phyloP scores from a whole-genome alignment of 2,797 vertebrate genomes.

The Lycodopsis pacificus region DNA sequence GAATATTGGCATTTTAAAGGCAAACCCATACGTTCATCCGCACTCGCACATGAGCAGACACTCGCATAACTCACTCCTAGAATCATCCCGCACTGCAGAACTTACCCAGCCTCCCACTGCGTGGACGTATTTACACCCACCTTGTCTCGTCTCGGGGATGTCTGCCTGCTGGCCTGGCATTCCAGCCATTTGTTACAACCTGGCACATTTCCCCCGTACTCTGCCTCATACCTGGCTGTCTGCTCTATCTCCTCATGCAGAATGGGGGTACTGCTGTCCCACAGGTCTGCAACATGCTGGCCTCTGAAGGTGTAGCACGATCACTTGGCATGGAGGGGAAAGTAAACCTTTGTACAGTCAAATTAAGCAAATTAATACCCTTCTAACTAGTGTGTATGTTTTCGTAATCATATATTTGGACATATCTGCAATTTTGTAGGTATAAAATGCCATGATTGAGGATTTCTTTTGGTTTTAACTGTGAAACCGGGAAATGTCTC shows the following conservation, averaged over 20 bases:
- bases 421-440: not conserved
- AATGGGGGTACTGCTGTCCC: slow-evolving; percentile 38
- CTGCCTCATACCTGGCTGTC: slow-evolving; percentile 57
- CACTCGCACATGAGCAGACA: not conserved
- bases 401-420: not conserved
- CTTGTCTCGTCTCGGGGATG: slow-evolving; percentile 57
- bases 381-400: not conserved
- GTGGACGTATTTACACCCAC: slow-evolving; percentile 61
- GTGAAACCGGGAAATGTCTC: not conserved
- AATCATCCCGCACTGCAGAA: slow-evolving; percentile 33
- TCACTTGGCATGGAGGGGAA: slow-evolving; percentile 22
- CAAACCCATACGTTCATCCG: not conserved
- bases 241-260: slow-evolving; percentile 50
- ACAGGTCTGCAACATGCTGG: slow-evolving; percentile 51
- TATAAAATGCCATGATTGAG: not conserved
- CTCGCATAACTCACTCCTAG: slow-evolving; percentile 25
- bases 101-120: slow-evolving; percentile 54
- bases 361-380: not conserved
- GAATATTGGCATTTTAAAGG: slow-evolving; percentile 5
- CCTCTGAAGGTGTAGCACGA: slow-evolving; percentile 30
- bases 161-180: slow-evolving; percentile 66
- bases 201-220: slow-evolving; percentile 59
- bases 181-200: slow-evolving; percentile 67
- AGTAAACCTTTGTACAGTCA: not conserved
- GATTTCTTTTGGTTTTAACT: not conserved